Percentiles rank a stretch among this genome's conserved stretches.
phyloP scores from a whole-genome alignment of 2,797 vertebrate genomes.

The Acipenser transmontanus region DNA sequence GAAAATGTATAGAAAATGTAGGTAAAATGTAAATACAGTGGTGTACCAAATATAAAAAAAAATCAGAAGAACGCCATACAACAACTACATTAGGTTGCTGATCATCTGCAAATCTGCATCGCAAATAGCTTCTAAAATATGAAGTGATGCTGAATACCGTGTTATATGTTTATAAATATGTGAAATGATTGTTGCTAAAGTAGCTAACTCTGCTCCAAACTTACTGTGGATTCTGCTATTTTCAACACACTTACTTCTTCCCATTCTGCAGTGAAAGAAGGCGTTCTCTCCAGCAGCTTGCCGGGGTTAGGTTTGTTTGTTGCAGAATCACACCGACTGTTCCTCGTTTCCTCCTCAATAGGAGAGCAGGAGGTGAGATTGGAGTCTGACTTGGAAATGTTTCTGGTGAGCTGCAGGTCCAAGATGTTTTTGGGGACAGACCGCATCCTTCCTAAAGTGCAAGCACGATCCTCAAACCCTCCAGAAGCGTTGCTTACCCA shows the following conservation, averaged over 20 bases:
- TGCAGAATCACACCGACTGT: conserved; percentile 61
- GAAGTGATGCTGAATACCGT: too few species aligned
- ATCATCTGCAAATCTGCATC: too few species aligned
- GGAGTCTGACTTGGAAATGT: conserved; percentile 88
- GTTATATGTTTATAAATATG: too few species aligned
- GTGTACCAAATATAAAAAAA: too few species aligned
- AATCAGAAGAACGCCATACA: too few species aligned
- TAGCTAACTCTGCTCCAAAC: too few species aligned
- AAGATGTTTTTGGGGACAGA: conserved; percentile 80
- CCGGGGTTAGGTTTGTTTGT: conserved; percentile 60
- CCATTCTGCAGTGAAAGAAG: conserved; percentile 95
- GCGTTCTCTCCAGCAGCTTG: conserved; percentile 79
- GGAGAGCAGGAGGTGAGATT: conserved; percentile 83
- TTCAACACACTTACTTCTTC: conserved; percentile 73
- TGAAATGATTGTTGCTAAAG: too few species aligned
- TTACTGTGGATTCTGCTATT: too few species aligned
- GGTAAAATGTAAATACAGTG: too few species aligned
- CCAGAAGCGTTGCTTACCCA: conserved; percentile 47
- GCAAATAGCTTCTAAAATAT: too few species aligned
- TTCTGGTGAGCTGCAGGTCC: conserved; percentile 85
- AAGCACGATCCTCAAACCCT: conserved; percentile 82
- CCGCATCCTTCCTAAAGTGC: conserved; percentile 88
- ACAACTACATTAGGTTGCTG: too few species aligned
- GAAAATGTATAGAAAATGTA: too few species aligned
- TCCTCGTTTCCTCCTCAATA: conserved; percentile 72